A percentile compares a stretch with the other conserved stretches of the same genome.
phyloP scores from a whole-genome alignment of 2,888 invertebrate genomes.

The Philopedon plagiatum region DNA sequence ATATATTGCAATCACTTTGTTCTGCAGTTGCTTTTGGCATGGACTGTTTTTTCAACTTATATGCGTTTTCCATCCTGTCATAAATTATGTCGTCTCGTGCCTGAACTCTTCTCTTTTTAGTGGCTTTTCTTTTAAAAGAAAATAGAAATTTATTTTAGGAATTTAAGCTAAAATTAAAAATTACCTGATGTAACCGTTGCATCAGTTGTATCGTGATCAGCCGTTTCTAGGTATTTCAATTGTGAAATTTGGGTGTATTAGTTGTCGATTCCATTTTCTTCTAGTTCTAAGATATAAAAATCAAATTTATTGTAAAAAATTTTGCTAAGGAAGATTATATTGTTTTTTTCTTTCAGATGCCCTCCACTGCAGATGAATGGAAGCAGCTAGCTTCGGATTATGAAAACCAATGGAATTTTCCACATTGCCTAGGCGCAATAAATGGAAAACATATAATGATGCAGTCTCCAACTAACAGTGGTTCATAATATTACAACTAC shows the following conservation, averaged over 20 bases:
- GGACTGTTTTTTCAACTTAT: not conserved
- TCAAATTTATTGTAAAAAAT: not conserved
- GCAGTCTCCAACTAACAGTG: not conserved
- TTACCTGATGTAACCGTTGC: slow-evolving; percentile 7
- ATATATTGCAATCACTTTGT: slow-evolving; percentile 16
- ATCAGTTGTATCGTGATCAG: not conserved
- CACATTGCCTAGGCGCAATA: not conserved
- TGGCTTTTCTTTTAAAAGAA: not conserved
- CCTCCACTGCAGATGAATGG: not conserved
- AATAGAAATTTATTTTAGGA: not conserved
- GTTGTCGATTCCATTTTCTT: not conserved
- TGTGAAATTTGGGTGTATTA: not conserved
- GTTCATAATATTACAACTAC: not conserved
- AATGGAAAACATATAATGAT: not conserved
- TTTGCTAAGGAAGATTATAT: not conserved
- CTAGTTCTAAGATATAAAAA: not conserved
- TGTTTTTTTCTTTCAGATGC: not conserved
- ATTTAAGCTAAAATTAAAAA: not conserved
- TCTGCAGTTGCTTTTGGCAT: not conserved
- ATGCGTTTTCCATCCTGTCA: slow-evolving; percentile 4
- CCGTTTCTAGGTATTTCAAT: slow-evolving; percentile 1
- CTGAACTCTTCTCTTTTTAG: slow-evolving; percentile 15
- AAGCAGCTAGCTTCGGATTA: not conserved
- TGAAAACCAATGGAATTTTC: not conserved
- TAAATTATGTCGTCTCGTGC: slow-evolving; percentile 3